Evolutionary conservation across 1,140 invertebrate species (phyloP), one percentile per base, ranked within the genome.

Genomic region (Phthorimaea operculella): DNA sequence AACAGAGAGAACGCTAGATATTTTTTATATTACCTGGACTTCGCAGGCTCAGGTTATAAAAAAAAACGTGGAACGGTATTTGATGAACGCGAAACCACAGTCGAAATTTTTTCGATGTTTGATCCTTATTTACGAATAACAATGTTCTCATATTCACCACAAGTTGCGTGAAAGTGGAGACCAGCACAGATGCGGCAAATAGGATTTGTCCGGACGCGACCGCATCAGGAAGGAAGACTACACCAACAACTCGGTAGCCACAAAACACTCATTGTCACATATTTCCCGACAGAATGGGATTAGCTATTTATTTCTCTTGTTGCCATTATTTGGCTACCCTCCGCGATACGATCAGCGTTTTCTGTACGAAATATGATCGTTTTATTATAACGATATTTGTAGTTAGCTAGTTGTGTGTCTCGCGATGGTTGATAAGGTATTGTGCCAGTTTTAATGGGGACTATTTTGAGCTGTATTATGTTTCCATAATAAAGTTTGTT

Each of bases 371-470:
- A 80, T 71, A 70, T 69, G 74, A 80, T 78, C 71, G 54, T 60
- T 70, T 78, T 74, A 76, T 80, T 80, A 80, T 78, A 80, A 80
- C 72, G 74, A 80, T 80, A 80, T 80, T 80, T 70, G 21, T 28
- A 28, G 21, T 28, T 28, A 28, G 70, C 68, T 70, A 75, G 64
- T 72, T 76, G 71, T 72, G 55, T 55, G 60, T n/a, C 10, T 39
- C 36, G 36, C 52, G 65, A 64, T 69, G 55, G 57, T n/a, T 55
- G 76, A 79, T 79, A 79, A 68, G 36, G 62, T 44, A 62, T 77
- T 76, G 70, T 79, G 53, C 51, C 15, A 52, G 48, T 47, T 33
- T 63, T 69, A 66, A 68, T 66, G 62, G 57, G 36, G 56, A 52
- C 52, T 42, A 52, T 66, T 70, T 74, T 66, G 63, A 54, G 63